Percentiles rank a stretch among this genome's conserved stretches.
These are phyloP conservation scores for Scolopax mira DNA, from an alignment of 2,113 vertebrate species.

Conservation along the genomic window DNA sequence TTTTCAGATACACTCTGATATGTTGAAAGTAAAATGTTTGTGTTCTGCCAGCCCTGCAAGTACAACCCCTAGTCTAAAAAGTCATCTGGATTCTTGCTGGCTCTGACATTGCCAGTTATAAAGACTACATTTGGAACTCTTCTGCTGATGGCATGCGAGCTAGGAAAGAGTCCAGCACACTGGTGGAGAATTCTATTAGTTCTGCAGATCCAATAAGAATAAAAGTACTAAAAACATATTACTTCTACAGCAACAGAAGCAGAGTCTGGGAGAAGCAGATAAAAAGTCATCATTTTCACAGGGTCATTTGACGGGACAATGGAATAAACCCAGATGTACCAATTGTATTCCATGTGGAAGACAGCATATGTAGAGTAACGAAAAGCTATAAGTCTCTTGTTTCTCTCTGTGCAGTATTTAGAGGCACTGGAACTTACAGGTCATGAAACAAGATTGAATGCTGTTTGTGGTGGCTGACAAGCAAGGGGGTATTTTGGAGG, in stretches of 20 bases:
- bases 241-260: neutral
- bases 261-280: neutral
- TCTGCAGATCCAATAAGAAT: constrained; percentile 7
- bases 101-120: constrained; percentile 15
- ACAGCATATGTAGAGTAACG: neutral
- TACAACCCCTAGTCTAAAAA: neutral
- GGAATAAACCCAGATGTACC: neutral
- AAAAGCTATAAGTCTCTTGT: neutral
- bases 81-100: constrained; percentile 36
- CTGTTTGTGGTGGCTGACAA: neutral
- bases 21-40: neutral
- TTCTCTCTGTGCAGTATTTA: neutral
- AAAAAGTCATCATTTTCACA: neutral
- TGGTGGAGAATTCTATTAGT: neutral
- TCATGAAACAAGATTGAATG: neutral
- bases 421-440: neutral
- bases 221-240: neutral
- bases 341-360: neutral
- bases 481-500: neutral
- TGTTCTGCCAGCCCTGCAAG: neutral
- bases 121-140: constrained; percentile 9
- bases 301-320: neutral
- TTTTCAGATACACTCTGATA: neutral
- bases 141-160: neutral
- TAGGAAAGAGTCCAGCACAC: constrained; percentile 23